Evolutionary conservation across 2,113 vertebrate species (phyloP).

Genomic region (Ondatra zibethicus): DNA sequence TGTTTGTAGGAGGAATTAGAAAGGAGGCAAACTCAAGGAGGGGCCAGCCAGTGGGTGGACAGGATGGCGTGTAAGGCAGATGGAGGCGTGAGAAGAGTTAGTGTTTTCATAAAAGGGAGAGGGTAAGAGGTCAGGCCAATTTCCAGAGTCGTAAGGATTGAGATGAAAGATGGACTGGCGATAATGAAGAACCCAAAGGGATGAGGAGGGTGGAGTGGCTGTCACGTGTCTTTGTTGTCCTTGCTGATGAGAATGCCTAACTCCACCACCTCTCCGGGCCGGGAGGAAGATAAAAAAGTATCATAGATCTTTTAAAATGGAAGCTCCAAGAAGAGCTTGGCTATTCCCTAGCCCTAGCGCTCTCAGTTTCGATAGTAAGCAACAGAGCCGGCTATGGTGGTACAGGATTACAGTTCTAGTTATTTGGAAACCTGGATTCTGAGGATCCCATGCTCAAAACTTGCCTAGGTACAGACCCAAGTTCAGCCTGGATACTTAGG

Average conservation of each 20-base stretch:
- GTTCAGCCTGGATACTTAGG: neutral
- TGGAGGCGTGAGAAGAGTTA: slow-evolving; percentile 44
- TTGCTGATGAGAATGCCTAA: neutral
- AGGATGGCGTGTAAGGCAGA: neutral
- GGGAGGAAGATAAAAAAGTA: neutral
- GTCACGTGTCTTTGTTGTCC: neutral
- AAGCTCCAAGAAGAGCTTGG: slow-evolving; percentile 43
- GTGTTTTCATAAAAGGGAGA: slow-evolving; percentile 62
- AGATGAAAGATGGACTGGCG: neutral
- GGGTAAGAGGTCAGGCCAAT: slow-evolving; percentile 48
- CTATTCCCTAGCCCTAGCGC: slow-evolving; percentile 54
- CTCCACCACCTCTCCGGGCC: neutral
- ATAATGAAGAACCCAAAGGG: slow-evolving; percentile 28
- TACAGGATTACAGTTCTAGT: neutral
- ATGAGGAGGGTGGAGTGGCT: neutral
- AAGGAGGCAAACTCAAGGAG: neutral
- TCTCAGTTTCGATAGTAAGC: slow-evolving; percentile 44
- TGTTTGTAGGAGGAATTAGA: slow-evolving; percentile 65
- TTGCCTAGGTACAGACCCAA: neutral
- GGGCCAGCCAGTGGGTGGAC: neutral
- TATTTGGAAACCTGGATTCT: neutral
- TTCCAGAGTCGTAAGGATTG: neutral
- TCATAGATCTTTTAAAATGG: neutral
- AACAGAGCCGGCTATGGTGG: neutral
- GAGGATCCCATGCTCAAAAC: neutral